These are phyloP conservation scores for Synaphobranchus kaupii DNA, from an alignment of 2,797 vertebrate species.

Conservation along the genomic window DNA sequence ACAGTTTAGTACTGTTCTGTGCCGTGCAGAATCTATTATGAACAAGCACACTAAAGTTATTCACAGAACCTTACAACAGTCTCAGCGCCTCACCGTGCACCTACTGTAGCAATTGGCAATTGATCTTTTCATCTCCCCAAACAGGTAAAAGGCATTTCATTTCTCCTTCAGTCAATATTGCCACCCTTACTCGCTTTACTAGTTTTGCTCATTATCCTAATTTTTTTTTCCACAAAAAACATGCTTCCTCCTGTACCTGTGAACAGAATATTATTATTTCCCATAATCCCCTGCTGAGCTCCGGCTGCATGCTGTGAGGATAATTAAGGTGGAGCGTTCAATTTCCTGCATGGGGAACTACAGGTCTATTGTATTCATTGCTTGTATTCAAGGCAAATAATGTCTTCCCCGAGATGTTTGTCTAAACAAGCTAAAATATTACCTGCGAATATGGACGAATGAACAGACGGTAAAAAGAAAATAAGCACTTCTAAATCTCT, in stretches of 20 bases:
- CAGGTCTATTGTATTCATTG: slow-evolving; percentile 20
- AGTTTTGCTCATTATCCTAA: not conserved
- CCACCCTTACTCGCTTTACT: not conserved
- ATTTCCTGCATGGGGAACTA: slow-evolving; percentile 14
- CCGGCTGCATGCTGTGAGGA: slow-evolving; percentile 6
- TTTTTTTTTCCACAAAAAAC: not conserved
- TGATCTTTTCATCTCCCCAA: not conserved
- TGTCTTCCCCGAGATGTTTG: not conserved
- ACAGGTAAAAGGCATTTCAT: slow-evolving; percentile 12
- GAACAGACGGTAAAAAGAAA: not conserved
- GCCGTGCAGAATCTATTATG: not conserved
- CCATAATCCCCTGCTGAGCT: slow-evolving; percentile 13
- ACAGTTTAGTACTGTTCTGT: not conserved
- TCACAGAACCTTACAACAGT: not conserved
- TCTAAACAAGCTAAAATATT: not conserved
- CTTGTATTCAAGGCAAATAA: slow-evolving; percentile 15
- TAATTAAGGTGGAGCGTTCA: slow-evolving; percentile 18
- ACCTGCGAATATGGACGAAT: not conserved
- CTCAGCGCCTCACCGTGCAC: not conserved
- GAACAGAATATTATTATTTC: slow-evolving; percentile 10
- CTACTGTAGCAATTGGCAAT: not conserved
- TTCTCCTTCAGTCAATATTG: not conserved
- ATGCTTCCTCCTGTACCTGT: slow-evolving; percentile 8
- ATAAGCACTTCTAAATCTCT: not conserved
- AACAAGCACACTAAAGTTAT: not conserved